Percentiles rank a stretch among this genome's conserved stretches.
These are phyloP conservation scores for Spilarctia lutea DNA, from an alignment of 2,888 invertebrate genomes.

Conservation along the genomic window DNA sequence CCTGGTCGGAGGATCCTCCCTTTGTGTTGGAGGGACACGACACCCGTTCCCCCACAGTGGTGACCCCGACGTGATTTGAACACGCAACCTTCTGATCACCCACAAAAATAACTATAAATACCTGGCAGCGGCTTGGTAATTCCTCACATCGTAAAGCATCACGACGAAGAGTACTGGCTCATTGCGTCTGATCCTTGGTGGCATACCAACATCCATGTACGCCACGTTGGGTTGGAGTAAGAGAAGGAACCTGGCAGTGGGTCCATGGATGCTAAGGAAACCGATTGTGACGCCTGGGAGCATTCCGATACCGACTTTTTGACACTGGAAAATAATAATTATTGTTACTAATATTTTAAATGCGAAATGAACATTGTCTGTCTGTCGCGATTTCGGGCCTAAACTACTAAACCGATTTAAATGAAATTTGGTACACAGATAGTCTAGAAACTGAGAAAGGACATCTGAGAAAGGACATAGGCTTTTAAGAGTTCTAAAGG, in stretches of 20 bases:
- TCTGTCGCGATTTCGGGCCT: no score
- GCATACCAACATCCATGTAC: conserved; percentile 70
- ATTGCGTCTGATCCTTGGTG: conserved; percentile 66
- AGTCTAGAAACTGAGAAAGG: no score
- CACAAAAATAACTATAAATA: conserved; percentile 29
- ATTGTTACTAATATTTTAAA: no score
- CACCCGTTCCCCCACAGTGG: neutral
- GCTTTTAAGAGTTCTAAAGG: no score
- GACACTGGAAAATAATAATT: conserved; percentile 52
- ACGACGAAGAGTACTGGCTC: conserved; percentile 72
- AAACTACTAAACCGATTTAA: no score
- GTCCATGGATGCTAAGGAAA: conserved; percentile 66
- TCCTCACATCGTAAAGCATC: conserved; percentile 64
- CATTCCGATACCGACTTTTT: conserved; percentile 66
- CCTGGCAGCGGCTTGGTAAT: conserved; percentile 64
- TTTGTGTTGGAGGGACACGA: neutral
- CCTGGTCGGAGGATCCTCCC: neutral
- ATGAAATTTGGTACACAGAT: no score
- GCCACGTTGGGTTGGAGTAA: conserved; percentile 69
- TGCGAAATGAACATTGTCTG: no score
- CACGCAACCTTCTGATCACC: conserved; percentile 99
- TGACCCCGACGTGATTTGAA: conserved; percentile 99
- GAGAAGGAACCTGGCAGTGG: conserved; percentile 66
- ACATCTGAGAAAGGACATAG: no score
- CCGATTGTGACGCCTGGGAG: conserved; percentile 76